These are phyloP conservation scores for Norana najaformis DNA, from an alignment of 2,888 invertebrate genomes.

Conservation along the genomic window DNA sequence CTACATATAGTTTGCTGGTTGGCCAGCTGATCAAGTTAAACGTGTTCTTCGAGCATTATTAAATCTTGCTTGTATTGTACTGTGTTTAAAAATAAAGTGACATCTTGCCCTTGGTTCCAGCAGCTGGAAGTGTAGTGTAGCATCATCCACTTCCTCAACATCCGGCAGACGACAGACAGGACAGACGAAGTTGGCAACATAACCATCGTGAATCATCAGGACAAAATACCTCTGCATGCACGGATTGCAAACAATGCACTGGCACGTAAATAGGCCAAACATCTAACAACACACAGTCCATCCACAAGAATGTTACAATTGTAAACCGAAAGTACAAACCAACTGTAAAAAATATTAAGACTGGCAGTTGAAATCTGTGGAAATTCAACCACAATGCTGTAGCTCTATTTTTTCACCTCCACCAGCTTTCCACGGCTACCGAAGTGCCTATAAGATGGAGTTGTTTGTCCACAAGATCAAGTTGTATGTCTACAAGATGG, in stretches of 20 bases:
- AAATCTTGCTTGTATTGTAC: not conserved
- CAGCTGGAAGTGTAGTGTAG: not conserved
- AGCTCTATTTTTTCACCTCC: too few relatives aligned
- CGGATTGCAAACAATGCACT: not conserved
- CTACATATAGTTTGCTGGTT: too few relatives aligned
- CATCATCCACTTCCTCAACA: not conserved
- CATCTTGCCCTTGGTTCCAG: not conserved
- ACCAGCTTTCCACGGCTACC: too few relatives aligned
- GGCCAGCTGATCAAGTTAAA: too few relatives aligned
- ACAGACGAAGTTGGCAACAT: constrained; percentile 6
- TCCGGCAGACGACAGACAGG: not conserved
- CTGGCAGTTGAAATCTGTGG: too few relatives aligned
- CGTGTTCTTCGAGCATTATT: not conserved
- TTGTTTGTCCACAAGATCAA: too few relatives aligned
- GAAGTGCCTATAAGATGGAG: too few relatives aligned
- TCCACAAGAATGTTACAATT: not conserved
- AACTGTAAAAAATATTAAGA: too few relatives aligned
- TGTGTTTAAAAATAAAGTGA: not conserved
- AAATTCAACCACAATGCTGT: too few relatives aligned
- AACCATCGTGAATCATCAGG: not conserved
- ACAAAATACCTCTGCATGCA: not conserved
- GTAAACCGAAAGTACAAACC: not conserved
- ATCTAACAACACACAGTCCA: not conserved
- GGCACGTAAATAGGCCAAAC: not conserved
- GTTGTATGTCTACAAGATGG: too few relatives aligned